phyloP scores from a whole-genome alignment of 1,140 invertebrate species.

The Leptinotarsa lineolata region DNA sequence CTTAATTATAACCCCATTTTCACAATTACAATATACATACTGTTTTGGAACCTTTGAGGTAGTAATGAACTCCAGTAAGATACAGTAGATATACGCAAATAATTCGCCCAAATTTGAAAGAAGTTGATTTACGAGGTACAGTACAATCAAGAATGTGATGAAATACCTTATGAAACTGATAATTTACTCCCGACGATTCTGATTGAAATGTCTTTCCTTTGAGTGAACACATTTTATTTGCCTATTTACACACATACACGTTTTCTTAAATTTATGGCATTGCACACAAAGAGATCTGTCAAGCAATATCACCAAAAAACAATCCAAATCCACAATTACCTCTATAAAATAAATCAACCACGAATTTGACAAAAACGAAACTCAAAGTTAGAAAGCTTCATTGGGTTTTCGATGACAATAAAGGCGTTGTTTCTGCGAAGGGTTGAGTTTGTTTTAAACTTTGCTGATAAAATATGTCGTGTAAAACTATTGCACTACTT shows the following conservation, averaged over 20 bases:
- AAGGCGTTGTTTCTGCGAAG: conserved; percentile 25
- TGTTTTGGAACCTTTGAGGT: no score
- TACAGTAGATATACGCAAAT: no score
- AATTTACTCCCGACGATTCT: no score
- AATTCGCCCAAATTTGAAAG: no score
- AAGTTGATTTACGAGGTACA: no score
- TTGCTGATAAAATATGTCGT: conserved; percentile 7
- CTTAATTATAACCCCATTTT: no score
- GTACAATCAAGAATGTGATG: no score
- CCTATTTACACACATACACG: background rate
- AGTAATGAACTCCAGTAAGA: no score
- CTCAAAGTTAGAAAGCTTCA: background rate
- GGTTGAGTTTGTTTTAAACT: background rate
- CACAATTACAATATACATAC: no score
- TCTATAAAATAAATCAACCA: background rate
- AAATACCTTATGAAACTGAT: no score
- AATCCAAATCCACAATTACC: background rate
- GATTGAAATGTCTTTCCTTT: background rate
- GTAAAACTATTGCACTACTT: conserved; percentile 21
- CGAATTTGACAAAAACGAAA: background rate
- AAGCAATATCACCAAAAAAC: background rate
- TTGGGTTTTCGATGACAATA: conserved; percentile 10
- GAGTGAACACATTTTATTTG: background rate
- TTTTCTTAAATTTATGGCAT: background rate
- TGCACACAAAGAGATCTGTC: background rate